phyloP scores from a whole-genome alignment of 2,113 vertebrate species.

The Eudyptes chrysolophus region DNA sequence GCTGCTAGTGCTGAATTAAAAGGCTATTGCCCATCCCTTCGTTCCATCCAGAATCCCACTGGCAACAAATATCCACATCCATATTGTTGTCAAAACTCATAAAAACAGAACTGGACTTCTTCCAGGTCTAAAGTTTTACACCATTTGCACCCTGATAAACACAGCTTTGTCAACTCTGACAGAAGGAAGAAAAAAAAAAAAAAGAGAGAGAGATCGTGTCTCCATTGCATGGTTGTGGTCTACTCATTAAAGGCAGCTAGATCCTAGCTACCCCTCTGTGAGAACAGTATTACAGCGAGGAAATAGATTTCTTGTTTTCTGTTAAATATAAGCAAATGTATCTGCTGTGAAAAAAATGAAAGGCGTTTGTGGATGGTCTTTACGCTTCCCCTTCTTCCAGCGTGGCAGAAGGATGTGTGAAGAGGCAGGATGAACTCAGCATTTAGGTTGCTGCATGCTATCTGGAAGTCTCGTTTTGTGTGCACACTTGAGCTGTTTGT shows the following conservation, averaged over 20 bases:
- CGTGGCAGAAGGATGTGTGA: not conserved
- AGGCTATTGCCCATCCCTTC: not conserved
- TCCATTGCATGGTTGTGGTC: not conserved
- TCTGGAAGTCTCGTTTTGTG: not conserved
- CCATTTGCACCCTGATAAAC: not conserved
- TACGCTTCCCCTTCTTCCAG: not conserved
- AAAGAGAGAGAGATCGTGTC: not conserved
- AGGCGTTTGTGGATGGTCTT: not conserved
- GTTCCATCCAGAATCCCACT: not conserved
- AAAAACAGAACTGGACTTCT: not conserved
- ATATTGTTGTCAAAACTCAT: not conserved
- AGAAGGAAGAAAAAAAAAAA: not conserved
- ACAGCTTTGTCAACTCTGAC: not conserved
- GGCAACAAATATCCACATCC: not conserved
- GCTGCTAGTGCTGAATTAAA: not conserved
- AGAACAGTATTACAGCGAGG: not conserved
- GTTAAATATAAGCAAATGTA: not conserved
- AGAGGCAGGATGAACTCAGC: not conserved
- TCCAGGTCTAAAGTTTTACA: not conserved
- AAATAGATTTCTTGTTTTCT: not conserved
- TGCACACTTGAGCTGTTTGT: not conserved
- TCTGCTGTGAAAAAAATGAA: conserved; percentile 7
- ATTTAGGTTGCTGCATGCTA: not conserved
- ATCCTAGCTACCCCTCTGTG: not conserved
- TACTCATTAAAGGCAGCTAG: not conserved